Base-by-base conservation (phyloP, 2,113 vertebrate genomes). In the Mola mola region DNA sequence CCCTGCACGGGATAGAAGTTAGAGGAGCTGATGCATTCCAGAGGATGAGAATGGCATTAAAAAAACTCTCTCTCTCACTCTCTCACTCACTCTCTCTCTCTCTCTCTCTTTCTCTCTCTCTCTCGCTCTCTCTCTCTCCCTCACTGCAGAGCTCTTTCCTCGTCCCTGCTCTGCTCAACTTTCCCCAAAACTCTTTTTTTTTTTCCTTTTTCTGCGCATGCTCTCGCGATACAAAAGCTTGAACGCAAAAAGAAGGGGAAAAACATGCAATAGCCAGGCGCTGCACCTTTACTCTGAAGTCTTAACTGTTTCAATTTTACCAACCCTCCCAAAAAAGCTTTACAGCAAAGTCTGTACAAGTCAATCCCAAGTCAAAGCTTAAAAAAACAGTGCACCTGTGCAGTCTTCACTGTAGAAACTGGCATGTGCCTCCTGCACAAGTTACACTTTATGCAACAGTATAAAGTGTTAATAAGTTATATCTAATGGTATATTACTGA, bases 201-300 rank as follows among this genome's bases (percentile, higher is more conserved):
- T 70, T 58, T 57, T 26, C 37, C 28, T 29, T 9, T 51, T 72
- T 56, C 46, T 44, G 51, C 61, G 63, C 41, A 66, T 79, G 82
- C 28, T 90, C 91, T 90, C 86, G 85, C 90, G 88, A 91, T 90
- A 91, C 66, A 83, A 81, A 83, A 73, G 79, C 49, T 33, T 25
- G 56, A 62, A 65, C 16, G 66, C 40, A 82, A 7, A 9, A 9
- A 9, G 28, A 8, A 29, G 28, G 28, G 28, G 28, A 9, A 9
- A 29, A 1, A 9, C 6, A 9, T 29, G 28, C 28, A 29, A 29
- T 8, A 29, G 28, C 28, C 28, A 29, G 9, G 9, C 28, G 6
- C 28, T 7, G 28, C 28, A 29, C 28, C 28, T 29, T 29, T 9
- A 29, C 6, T 9, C 28, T 29, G 28, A 9, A 9, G 1, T 29